These are phyloP conservation scores for Budorcas taxicolor DNA, from an alignment of 2,113 vertebrate species.

Conservation along the genomic window DNA sequence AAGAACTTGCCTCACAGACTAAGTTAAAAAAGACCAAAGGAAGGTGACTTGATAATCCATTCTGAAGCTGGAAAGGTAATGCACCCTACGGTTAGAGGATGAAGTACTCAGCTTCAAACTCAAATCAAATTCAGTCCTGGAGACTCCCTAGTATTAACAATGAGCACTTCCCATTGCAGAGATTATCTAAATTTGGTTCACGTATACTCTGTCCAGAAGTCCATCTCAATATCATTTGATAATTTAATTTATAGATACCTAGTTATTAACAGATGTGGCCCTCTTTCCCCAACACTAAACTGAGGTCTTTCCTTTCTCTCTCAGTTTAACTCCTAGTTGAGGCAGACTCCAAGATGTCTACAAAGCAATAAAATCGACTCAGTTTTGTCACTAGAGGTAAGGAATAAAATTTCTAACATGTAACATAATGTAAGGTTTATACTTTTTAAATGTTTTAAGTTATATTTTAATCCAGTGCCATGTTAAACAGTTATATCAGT, in stretches of 20 bases:
- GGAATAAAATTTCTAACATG: background rate
- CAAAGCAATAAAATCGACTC: background rate
- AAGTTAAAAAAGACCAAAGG: background rate
- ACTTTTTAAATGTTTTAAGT: background rate
- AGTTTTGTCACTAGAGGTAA: background rate
- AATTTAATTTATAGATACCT: background rate
- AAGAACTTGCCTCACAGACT: background rate
- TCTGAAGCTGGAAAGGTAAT: background rate
- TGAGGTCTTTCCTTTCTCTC: background rate
- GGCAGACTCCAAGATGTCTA: background rate
- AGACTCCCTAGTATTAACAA: background rate
- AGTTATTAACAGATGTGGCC: background rate
- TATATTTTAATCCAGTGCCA: background rate
- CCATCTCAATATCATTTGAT: background rate
- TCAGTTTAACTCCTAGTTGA: background rate
- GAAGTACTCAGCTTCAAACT: background rate
- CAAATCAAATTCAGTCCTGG: background rate
- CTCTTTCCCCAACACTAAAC: background rate
- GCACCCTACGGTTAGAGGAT: background rate
- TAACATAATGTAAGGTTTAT: background rate
- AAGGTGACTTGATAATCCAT: background rate
- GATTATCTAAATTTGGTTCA: conserved; percentile 6
- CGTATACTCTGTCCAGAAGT: conserved; percentile 9
- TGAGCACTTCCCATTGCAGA: background rate
- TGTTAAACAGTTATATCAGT: background rate